These are phyloP conservation scores for Agonopterix arenella DNA, from an alignment of 2,888 invertebrate species.

Conservation along the genomic window DNA sequence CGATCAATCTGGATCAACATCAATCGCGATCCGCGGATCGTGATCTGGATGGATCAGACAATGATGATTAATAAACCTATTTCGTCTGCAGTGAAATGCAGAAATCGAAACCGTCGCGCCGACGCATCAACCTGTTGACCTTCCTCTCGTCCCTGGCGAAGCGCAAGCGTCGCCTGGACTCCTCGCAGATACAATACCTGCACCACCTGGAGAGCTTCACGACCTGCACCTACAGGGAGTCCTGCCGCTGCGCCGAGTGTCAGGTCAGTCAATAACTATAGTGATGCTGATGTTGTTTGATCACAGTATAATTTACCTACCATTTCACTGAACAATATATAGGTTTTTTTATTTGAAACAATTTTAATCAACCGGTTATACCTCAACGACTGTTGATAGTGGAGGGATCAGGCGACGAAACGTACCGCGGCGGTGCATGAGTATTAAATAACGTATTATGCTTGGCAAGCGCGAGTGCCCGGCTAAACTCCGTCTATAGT, in stretches of 20 bases:
- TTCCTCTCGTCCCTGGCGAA: constrained; percentile 49
- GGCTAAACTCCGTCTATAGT: too few relatives aligned
- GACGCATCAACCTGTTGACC: constrained; percentile 35
- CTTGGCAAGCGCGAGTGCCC: too few relatives aligned
- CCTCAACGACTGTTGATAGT: too few relatives aligned
- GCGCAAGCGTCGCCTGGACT: constrained; percentile 41
- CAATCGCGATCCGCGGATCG: too few relatives aligned
- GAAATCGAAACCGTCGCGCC: constrained; percentile 31
- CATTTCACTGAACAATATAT: too few relatives aligned
- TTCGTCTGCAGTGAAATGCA: constrained; percentile 22
- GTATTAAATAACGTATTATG: too few relatives aligned
- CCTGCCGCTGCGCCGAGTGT: constrained; percentile 59
- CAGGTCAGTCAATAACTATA: constrained; percentile 35
- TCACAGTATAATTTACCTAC: not conserved
- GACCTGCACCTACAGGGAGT: constrained; percentile 56
- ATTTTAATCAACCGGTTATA: too few relatives aligned
- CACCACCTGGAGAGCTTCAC: constrained; percentile 46
- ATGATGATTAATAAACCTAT: not conserved
- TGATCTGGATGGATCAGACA: not conserved
- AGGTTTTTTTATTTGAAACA: too few relatives aligned
- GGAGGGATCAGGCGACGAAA: too few relatives aligned
- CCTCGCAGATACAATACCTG: constrained; percentile 40
- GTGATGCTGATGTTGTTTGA: not conserved
- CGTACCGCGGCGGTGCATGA: too few relatives aligned
- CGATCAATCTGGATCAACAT: too few relatives aligned